Evolutionary conservation across 2,797 vertebrate species (phyloP).

Genomic region (Lepus oiostolus): DNA sequence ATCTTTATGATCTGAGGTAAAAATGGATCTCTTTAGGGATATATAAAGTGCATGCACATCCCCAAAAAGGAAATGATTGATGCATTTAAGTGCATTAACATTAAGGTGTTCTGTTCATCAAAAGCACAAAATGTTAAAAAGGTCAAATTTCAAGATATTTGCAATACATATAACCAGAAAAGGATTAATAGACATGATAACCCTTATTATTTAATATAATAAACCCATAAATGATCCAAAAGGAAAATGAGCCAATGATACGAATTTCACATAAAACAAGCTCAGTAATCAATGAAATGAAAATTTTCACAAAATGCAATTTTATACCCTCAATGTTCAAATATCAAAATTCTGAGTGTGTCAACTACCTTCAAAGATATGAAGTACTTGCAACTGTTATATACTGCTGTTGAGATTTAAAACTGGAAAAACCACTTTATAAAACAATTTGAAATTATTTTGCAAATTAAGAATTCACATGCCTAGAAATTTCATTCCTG

Average conservation of each 20-base stretch:
- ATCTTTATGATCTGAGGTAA: neutral
- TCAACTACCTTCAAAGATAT: neutral
- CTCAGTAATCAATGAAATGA: neutral
- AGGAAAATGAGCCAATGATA: neutral
- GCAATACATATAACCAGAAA: neutral
- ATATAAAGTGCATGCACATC: neutral
- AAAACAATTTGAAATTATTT: conserved; percentile 35
- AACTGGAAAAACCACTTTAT: neutral
- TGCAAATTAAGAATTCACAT: conserved; percentile 5
- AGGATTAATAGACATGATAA: neutral
- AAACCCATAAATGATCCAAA: neutral
- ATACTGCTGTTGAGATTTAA: neutral
- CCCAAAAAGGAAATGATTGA: neutral
- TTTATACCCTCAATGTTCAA: neutral
- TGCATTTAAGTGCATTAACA: neutral
- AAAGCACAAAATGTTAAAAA: conserved; percentile 6
- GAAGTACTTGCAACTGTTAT: neutral
- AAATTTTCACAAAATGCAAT: neutral
- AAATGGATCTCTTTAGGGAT: neutral
- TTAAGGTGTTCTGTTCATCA: neutral
- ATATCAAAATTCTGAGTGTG: neutral
- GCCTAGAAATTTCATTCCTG: neutral
- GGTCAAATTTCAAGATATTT: conserved; percentile 21
- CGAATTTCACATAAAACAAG: conserved; percentile 10
- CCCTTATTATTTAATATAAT: neutral